Evolutionary conservation across 2,797 vertebrate genomes (phyloP), one percentile per base, ranked within the genome.

Genomic region (Poecilia wingei): DNA sequence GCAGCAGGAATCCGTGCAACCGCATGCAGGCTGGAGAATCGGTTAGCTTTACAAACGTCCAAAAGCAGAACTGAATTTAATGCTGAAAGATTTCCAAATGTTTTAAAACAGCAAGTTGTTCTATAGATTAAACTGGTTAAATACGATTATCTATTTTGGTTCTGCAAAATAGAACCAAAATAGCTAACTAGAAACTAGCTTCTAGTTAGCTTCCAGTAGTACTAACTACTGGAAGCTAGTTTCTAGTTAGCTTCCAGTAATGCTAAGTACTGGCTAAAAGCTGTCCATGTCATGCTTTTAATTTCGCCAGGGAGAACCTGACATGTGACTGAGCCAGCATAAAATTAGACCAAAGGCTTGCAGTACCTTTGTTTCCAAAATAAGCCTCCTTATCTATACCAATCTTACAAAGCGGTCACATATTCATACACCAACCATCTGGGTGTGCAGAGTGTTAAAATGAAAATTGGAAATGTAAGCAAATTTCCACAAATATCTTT

Each of bases 331-430:
- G 36, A 82, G 18, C 55, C 31, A 31, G 7, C 13, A 47, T 79
- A 45, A 72, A 81, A 77, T 49, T 75, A 82, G 72, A 89, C 72
- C 84, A 87, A 85, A 79, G 69, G 68, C 70, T 20, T 31, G 36
- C 9, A 25, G 64, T 13, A 9, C 20, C 20, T 68, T 68, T 68
- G 82, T 46, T 33, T 69, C 75, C 82, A 75, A 81, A 87, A 86
- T 77, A 70, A 61, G 73, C 31, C 39, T 14, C 59, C 45, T 22
- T 20, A 13, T 0, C 31, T 10, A 6, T 47, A 71, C 47, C 68
- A n/a, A 16, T 45, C 39, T 70, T 13, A 70, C 39, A 45, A 25
- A 45, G 25, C 39, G 22, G 64, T 12, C 64, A 22, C 18, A 43
- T 43, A 41, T 20, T 43, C 22, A 43, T n/a, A 45, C 13, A 45